Evolutionary conservation across 2,888 invertebrate species (phyloP).

Genomic region (Caenorhabditis wallacei): DNA sequence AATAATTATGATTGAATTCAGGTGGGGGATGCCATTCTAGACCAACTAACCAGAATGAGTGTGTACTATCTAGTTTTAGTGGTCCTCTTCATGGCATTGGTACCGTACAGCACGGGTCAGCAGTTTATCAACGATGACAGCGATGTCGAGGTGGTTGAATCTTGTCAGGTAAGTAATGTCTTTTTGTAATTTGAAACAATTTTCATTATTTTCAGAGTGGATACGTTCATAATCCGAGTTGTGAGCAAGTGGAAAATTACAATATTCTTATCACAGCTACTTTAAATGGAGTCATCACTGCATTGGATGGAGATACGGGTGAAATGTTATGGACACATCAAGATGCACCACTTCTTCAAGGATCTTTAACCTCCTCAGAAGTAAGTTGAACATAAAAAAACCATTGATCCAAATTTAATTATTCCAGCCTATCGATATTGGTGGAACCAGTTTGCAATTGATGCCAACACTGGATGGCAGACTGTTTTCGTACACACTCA

Average conservation of each 20-base stretch:
- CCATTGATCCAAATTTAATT: neutral
- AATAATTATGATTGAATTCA: slow-evolving; percentile 36
- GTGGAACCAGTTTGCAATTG: slow-evolving; percentile 64
- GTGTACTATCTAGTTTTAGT: slow-evolving; percentile 63
- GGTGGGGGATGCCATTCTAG: slow-evolving; percentile 66
- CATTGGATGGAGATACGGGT: slow-evolving; percentile 59
- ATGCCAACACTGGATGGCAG: slow-evolving; percentile 67
- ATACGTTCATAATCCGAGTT: slow-evolving; percentile 17
- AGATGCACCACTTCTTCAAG: slow-evolving; percentile 53
- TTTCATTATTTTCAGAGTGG: slow-evolving; percentile 36
- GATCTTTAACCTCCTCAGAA: slow-evolving; percentile 49
- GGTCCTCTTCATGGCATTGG: slow-evolving; percentile 60
- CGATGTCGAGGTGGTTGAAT: slow-evolving; percentile 29
- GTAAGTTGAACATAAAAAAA: slow-evolving; percentile 16
- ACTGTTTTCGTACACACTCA: slow-evolving; percentile 58
- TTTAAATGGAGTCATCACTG: slow-evolving; percentile 56
- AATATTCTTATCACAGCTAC: slow-evolving; percentile 58
- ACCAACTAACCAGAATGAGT: slow-evolving; percentile 32
- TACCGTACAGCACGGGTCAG: slow-evolving; percentile 48
- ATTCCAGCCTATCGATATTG: slow-evolving; percentile 63
- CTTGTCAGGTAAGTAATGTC: slow-evolving; percentile 18
- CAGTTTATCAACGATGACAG: slow-evolving; percentile 42
- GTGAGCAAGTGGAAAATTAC: slow-evolving; percentile 25
- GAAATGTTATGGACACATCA: slow-evolving; percentile 56
- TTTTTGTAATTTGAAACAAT: neutral